Conservation (phyloP, 2,888 invertebrate species). For the Sesamia inferens region DNA sequence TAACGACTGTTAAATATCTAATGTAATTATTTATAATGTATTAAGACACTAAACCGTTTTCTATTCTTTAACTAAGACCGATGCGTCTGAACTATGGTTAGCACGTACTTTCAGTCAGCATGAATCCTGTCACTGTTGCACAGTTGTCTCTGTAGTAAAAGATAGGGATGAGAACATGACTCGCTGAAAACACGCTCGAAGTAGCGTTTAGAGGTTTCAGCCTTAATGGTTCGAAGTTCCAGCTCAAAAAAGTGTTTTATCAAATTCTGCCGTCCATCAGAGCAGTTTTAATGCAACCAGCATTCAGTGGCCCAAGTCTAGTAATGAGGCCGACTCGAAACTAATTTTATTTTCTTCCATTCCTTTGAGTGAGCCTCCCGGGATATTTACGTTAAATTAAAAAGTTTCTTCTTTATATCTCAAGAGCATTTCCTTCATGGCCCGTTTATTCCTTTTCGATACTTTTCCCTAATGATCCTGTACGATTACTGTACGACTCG, state of each 20-base stretch:
- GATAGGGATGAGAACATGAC: background rate
- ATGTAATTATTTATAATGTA: no score
- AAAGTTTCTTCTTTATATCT: constrained; percentile 80
- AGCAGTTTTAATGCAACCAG: constrained; percentile 35
- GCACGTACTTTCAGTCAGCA: background rate
- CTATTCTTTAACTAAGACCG: background rate
- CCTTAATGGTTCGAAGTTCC: background rate
- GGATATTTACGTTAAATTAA: constrained; percentile 85
- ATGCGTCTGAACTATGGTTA: background rate
- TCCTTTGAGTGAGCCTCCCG: constrained; percentile 79
- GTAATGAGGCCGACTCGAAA: constrained; percentile 82
- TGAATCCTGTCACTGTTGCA: background rate
- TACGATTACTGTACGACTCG: constrained; percentile 72
- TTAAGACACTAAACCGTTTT: no score
- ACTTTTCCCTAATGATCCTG: constrained; percentile 79
- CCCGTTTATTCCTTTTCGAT: constrained; percentile 76
- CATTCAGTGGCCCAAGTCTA: constrained; percentile 55
- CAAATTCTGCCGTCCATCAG: constrained; percentile 14
- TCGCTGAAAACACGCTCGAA: background rate
- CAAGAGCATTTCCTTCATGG: constrained; percentile 70
- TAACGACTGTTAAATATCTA: no score
- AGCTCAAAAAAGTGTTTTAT: background rate
- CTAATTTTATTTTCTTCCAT: constrained; percentile 82
- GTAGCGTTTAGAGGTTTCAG: background rate
- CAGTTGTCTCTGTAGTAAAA: background rate